Base-by-base conservation (phyloP, 2,888 invertebrate species). In the Allygus modestus region DNA sequence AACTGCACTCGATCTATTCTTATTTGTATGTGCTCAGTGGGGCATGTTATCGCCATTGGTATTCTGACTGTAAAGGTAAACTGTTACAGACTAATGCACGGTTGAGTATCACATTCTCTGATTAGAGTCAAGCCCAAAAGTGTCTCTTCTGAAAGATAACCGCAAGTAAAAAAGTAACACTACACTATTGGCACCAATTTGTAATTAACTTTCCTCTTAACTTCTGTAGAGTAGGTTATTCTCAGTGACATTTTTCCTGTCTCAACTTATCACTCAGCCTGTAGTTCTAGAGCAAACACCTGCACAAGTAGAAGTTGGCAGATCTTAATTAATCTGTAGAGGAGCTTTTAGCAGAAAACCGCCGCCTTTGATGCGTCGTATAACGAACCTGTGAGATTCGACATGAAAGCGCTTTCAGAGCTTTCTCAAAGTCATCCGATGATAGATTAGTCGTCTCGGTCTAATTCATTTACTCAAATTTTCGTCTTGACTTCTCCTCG, bases 281-380 rank as follows among this genome's bases (percentile, higher is more conserved):
- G 5, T 54, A 54, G 54, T 54, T 54, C 54, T 54, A 46, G 54
- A 54, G 54, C 23, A n/a, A 54, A 54, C 54, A 54, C 54, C 23
- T 2, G 23, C 46, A 54, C 46, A 46, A 46, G 46, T 54, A 54
- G 11, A 54, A 54, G 54, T 54, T 54, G 54, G 20, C 20, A 54
- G 54, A 23, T 54, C 54, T 54, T 54, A 54, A 54, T 54, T 54
- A 54, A 54, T 54, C 54, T 23, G 20, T 20, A 54, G 20, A 23
- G 23, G 54, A 54, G 54, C 54, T 54, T 54, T 54, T 54, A 54
- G 54, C 54, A 54, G 54, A 54, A 54, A 54, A 54, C 54, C 54
- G 11, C 54, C 54, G 20, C 54, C 54, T 54, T 54, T 54, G 54
- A 54, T 54, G 20, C 11, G 23, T 23, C 54, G 54, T 11, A 54